phyloP scores from a whole-genome alignment of 2,888 invertebrate species.

The Heliconius erato region DNA sequence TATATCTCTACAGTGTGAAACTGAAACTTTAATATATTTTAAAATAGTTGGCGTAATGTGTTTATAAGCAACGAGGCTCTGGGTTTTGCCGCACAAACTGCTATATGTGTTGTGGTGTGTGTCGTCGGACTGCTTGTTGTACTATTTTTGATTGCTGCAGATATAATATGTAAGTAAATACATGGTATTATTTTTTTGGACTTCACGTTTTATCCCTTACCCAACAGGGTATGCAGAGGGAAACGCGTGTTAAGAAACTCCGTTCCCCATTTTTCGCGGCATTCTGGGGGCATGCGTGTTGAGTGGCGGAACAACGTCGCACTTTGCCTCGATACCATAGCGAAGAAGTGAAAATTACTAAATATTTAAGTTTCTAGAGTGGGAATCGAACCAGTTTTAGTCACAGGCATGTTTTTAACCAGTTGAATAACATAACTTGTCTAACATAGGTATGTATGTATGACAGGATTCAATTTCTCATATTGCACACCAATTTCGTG shows the following conservation, averaged over 20 bases:
- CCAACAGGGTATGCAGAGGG: too few species aligned
- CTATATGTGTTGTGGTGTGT: slow-evolving; percentile 55
- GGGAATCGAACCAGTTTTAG: too few species aligned
- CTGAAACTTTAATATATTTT: slow-evolving; percentile 15
- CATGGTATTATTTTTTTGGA: not conserved
- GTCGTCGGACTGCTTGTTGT: slow-evolving; percentile 56
- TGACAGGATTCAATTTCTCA: not conserved
- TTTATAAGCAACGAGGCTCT: slow-evolving; percentile 62
- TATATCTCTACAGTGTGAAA: not conserved
- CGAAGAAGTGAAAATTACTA: too few species aligned
- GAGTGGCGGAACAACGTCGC: not conserved
- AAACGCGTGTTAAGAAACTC: too few species aligned
- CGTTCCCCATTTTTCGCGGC: not conserved
- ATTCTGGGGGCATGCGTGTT: too few species aligned
- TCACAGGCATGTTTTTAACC: too few species aligned
- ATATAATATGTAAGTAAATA: slow-evolving; percentile 59
- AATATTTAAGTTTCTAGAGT: too few species aligned
- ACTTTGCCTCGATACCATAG: too few species aligned
- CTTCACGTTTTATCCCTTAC: too few species aligned
- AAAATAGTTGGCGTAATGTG: slow-evolving; percentile 64
- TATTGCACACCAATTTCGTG: not conserved
- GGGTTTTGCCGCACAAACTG: slow-evolving; percentile 55
- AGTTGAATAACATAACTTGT: too few species aligned
- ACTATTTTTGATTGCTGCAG: slow-evolving; percentile 58
- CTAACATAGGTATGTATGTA: not conserved